Percentiles rank a stretch among this genome's conserved stretches.
phyloP scores from a whole-genome alignment of 1,140 invertebrate genomes.

The Temnothorax curvispinosus region DNA sequence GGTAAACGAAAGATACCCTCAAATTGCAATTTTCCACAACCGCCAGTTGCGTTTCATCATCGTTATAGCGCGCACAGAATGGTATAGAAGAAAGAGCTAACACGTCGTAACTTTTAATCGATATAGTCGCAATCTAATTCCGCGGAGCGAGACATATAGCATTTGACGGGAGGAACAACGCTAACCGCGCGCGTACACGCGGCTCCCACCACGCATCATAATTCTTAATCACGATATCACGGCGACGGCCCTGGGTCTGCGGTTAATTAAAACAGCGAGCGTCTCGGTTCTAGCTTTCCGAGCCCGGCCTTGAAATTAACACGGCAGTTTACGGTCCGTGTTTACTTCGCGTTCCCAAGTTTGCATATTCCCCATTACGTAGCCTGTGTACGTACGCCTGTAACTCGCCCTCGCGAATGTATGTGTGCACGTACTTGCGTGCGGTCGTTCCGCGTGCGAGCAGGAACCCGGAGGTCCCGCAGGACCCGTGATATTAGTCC shows the following conservation, averaged over 20 bases:
- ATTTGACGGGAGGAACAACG: conserved; percentile 19
- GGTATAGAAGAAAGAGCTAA: background rate
- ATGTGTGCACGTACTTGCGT: conserved; percentile 14
- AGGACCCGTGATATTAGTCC: conserved; percentile 49
- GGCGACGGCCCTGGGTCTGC: conserved; percentile 18
- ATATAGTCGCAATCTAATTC: conserved; percentile 34
- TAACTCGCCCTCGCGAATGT: conserved; percentile 2
- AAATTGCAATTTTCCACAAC: conserved; percentile 15
- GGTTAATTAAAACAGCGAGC: conserved; percentile 67
- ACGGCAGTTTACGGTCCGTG: conserved; percentile 72
- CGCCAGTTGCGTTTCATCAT: conserved; percentile 32
- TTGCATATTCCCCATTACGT: conserved; percentile 73
- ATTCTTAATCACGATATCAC: conserved; percentile 67
- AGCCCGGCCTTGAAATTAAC: conserved; percentile 73
- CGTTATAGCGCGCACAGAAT: background rate
- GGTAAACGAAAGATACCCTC: conserved; percentile 13
- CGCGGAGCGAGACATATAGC: background rate
- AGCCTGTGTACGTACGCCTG: conserved; percentile 46
- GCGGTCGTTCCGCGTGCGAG: background rate
- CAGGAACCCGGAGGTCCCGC: conserved; percentile 5
- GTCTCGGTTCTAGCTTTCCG: conserved; percentile 50
- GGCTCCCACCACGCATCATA: conserved; percentile 37
- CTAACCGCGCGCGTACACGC: background rate
- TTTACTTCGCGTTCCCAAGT: conserved; percentile 64
- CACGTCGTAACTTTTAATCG: conserved; percentile 30